Evolutionary conservation across 2,113 vertebrate species (phyloP), one percentile per base, ranked within the genome.

Genomic region (Axis porcinus): DNA sequence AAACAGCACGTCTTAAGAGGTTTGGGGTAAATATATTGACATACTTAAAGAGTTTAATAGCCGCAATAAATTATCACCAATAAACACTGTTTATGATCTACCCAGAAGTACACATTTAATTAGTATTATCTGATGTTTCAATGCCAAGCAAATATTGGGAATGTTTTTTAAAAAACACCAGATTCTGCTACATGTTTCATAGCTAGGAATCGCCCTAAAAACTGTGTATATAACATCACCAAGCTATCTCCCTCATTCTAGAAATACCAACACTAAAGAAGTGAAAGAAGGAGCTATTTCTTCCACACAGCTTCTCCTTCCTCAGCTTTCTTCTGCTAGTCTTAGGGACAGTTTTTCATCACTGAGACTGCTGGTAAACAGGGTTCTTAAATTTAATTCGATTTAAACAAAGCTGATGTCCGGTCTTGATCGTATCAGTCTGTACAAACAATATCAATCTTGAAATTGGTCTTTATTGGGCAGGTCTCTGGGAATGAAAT

Each of bases 161-260:
- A 62, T 40, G 3, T 86, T 96, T 97, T 82, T 64, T 21, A 67
- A 92, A 94, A 96, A 97, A 60, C 54, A 97, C 95, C 50, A 97
- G 76, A 97, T 82, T 97, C 78, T 91, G 62, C 55, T 86, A 92
- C 83, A 19, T n/a, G 36, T 82, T 81, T 89, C 50, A 47, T n/a
- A 95, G 76, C 3, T 43, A 88, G 60, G 64, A 36, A 33, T 12
- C 52, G 7, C 84, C 57, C 54, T 33, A 96, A 62, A 96, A 62
- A 78, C 67, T 76, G 74, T 33, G 30, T 28, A 50, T 25, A 19
- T 19, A 64, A 84, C 21, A 92, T 14, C 17, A 43, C 21, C 25
- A 21, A 40, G 89, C 79, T 86, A 60, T 19, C 83, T 50, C 47
- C 67, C 82, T 96, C 19, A 45, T 89, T 94, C 67, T 62, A 88